Conservation (phyloP, 2,113 vertebrate genomes). For the Probosciger aterrimus region DNA sequence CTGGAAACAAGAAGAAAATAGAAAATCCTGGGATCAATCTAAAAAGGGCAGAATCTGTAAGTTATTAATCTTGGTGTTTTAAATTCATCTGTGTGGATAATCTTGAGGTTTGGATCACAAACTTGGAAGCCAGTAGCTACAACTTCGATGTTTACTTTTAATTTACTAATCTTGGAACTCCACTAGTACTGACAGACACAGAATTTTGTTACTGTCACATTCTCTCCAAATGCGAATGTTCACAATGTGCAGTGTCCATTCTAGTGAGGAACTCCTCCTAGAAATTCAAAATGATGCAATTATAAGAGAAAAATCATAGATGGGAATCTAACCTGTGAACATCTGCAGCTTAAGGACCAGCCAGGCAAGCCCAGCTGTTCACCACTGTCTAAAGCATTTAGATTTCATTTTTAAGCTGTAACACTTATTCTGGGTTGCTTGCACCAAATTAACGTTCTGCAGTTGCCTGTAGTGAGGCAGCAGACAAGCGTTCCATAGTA, state of each 20-base stretch:
- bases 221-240: background rate
- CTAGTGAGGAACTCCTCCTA: background rate
- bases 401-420: background rate
- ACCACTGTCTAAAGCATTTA: background rate
- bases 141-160: background rate
- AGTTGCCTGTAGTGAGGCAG: background rate
- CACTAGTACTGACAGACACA: background rate
- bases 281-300: background rate
- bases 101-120: background rate
- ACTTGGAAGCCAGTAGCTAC: background rate
- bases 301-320: background rate
- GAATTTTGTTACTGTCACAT: background rate
- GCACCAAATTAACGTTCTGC: background rate
- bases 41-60: slow-evolving; percentile 45
- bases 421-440: background rate
- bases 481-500: background rate
- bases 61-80: background rate
- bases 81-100: background rate
- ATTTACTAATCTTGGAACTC: background rate
- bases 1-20: slow-evolving; percentile 42
- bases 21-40: background rate
- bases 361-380: background rate
- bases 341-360: background rate
- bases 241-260: background rate
- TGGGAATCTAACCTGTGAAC: background rate